These are phyloP conservation scores for Muschampia plurimacula DNA, from an alignment of 2,888 invertebrate species.

Conservation along the genomic window DNA sequence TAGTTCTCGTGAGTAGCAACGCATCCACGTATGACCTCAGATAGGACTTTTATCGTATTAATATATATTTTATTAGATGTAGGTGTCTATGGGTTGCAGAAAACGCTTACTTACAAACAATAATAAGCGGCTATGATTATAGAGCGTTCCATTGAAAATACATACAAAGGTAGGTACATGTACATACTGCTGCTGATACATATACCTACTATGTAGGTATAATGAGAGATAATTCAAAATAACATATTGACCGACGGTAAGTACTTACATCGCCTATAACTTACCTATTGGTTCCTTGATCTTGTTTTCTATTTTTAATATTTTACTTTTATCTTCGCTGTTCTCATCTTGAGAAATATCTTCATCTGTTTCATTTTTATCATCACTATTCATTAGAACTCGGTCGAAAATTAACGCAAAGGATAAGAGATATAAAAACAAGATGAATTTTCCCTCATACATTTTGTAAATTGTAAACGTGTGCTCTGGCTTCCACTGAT, in stretches of 20 bases:
- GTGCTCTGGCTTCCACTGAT: neutral
- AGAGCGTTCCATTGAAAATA: too few species aligned
- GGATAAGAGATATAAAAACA: neutral
- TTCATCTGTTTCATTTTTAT: neutral
- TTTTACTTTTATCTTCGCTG: neutral
- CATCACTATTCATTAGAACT: neutral
- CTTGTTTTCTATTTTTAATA: neutral
- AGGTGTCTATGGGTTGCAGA: too few species aligned
- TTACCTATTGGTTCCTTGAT: neutral
- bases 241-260: neutral
- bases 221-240: too few species aligned
- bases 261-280: neutral
- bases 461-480: conserved; percentile 3
- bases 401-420: neutral
- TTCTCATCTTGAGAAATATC: neutral
- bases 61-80: too few species aligned
- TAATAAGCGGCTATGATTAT: too few species aligned
- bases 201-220: too few species aligned
- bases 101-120: too few species aligned
- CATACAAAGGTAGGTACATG: too few species aligned
- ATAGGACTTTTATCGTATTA: too few species aligned
- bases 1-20: too few species aligned
- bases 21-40: too few species aligned
- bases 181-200: too few species aligned
- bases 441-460: neutral